Base-by-base conservation (phyloP, 2,888 invertebrate genomes). In the Esperia sulphurella region DNA sequence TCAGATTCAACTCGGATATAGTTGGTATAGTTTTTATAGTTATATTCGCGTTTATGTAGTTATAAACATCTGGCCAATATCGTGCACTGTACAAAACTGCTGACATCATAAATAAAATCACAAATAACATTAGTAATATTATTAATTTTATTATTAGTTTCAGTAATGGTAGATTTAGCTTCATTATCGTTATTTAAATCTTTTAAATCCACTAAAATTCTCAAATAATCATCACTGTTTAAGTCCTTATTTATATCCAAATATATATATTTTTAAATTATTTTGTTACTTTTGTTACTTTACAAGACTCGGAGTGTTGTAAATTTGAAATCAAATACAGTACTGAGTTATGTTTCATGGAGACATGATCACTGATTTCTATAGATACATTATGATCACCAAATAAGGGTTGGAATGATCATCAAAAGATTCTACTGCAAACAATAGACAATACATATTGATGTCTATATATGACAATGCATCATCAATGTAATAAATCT, bases 31-130 rank as follows among this genome's bases (percentile, higher is more conserved):
- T 65, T 58, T 76, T 83, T 35, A 89, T 86, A 0, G 87, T 88
- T 29, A 89, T 81, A 54, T 89, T 86, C 0, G 82, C 77, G 38
- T 82, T 79, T 8, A 85, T 65, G 48, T 87, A 88, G 48, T 76
- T 84, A 41, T 88, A 77, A 0, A 87, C 57, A 55, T 89, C 88
- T 0, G 81, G 80, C 88, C 86, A 89, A 51, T 83, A 88, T 49
- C 69, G 73, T 0, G 70, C 64, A 58, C 84, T 86, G 49, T 84
- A 88, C 10, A 88, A 45, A 35, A 83, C 59, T 0, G 71, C 55
- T 13, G 81, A 74, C 65, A 88, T 65, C 10, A 89, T 53, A 13
- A 77, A 82, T 42, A 87, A 41, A 50, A 79, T 62, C 1, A 82
- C 76, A 1, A 83, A 70, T 9, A 87, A 51, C 55, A 87, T 82